Base-by-base conservation (phyloP, 2,888 invertebrate species). In the Pheosia gnoma region DNA sequence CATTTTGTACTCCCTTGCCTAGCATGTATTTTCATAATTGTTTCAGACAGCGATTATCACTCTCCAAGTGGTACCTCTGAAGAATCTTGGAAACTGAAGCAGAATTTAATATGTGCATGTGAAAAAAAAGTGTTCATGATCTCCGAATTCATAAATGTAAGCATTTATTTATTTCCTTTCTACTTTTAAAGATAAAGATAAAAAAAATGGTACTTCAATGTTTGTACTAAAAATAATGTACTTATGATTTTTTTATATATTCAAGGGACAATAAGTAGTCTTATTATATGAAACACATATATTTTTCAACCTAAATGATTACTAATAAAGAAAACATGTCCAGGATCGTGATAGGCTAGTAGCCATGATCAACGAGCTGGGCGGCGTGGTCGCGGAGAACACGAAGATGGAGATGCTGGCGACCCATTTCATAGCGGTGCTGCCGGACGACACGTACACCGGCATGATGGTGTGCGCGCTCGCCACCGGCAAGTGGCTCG, bases 321-420 rank as follows among this genome's bases (percentile, higher is more conserved):
- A 25, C 25, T 25, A 25, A 25, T 41, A 7, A 41, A 41, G 8
- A 41, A 41, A 41, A 41, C 41, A 41, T 41, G 41, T 41, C 6
- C 70, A 93, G 93, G 91, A 93, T 70, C 89, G 88, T 0, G 91
- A 92, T 62, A 80, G 90, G 66, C 83, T 93, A 53, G 82, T 82
- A 38, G 86, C 91, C 0, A 93, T 93, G 93, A 87, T 93, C 56
- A 87, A 83, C 59, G 92, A 93, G 69, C 72, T 93, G 36, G 93
- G 93, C 1, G 93, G 93, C 8, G 93, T 93, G 11, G 91, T 93
- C 0, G 93, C 93, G 0, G 93, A 92, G 72, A 93, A 91, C 68
- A 93, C 93, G 0, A 93, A 92, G 74, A 92, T 93, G 93, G 93
- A 93, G 68, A 93, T 93, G 93, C 71, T 93, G 78, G 89, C 93